phyloP scores from a whole-genome alignment of 2,113 vertebrate genomes.

The Periophthalmodon schlosseri region DNA sequence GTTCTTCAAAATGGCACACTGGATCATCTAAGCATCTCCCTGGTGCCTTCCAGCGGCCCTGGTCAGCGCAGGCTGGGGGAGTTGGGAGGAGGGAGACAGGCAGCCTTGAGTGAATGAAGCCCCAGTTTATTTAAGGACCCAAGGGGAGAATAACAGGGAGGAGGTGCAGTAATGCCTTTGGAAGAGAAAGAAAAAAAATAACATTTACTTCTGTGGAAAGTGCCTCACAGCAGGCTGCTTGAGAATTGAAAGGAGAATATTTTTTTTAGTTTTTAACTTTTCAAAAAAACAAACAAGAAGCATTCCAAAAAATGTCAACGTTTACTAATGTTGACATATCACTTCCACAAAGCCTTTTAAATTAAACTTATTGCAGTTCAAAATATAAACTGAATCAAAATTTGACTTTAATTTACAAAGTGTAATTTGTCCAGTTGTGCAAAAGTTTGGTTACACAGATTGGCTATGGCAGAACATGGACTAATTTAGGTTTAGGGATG shows the following conservation, averaged over 20 bases:
- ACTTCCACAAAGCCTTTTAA: too few relatives aligned
- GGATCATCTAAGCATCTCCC: constrained; percentile 69
- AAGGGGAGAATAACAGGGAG: constrained; percentile 33
- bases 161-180: constrained; percentile 55
- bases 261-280: constrained; percentile 32
- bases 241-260: constrained; percentile 14
- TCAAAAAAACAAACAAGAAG: too few relatives aligned
- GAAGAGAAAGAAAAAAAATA: constrained; percentile 40
- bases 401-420: too few relatives aligned
- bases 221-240: constrained; percentile 15
- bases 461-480: too few relatives aligned
- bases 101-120: constrained; percentile 50
- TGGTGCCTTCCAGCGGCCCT: constrained; percentile 35
- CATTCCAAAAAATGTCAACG: too few relatives aligned
- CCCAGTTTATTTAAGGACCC: constrained; percentile 61
- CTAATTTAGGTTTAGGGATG: too few relatives aligned
- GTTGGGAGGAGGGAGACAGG: constrained; percentile 24
- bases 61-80: constrained; percentile 24
- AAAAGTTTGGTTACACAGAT: too few relatives aligned
- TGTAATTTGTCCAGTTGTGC: too few relatives aligned
- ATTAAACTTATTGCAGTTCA: too few relatives aligned
- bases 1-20: constrained; percentile 48
- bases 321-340: too few relatives aligned
- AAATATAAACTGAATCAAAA: too few relatives aligned
- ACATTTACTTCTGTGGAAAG: constrained; percentile 38